phyloP scores from a whole-genome alignment of 2,888 invertebrate genomes.

The Heteropelma amictum region DNA sequence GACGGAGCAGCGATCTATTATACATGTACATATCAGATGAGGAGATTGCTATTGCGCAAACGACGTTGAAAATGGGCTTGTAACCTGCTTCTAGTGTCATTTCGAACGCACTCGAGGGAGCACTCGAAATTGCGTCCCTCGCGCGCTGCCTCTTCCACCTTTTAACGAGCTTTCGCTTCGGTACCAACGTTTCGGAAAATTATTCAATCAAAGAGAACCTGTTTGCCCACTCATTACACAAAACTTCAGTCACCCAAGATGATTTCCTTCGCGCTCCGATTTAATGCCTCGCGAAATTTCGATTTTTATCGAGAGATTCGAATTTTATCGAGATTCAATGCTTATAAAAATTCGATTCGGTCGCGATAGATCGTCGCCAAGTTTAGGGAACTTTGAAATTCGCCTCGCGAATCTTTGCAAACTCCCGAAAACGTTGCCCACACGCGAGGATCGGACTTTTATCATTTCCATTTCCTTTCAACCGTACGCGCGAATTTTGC shows the following conservation, averaged over 20 bases:
- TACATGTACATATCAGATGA: slow-evolving; percentile 28
- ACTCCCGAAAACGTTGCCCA: too few relatives aligned
- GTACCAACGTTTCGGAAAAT: too few relatives aligned
- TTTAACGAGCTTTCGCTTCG: neutral
- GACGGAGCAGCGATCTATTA: slow-evolving; percentile 2
- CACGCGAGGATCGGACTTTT: too few relatives aligned
- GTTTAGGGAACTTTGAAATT: too few relatives aligned
- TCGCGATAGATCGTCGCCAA: too few relatives aligned
- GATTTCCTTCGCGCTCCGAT: too few relatives aligned
- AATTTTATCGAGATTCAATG: too few relatives aligned
- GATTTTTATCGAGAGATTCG: too few relatives aligned
- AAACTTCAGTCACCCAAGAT: too few relatives aligned
- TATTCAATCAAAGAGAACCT: neutral
- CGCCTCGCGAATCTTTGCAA: too few relatives aligned
- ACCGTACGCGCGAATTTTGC: slow-evolving; percentile 12
- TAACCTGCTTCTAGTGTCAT: slow-evolving; percentile 8
- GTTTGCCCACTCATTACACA: neutral
- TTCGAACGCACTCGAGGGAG: slow-evolving; percentile 8
- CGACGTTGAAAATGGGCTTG: slow-evolving; percentile 28
- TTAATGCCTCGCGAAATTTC: too few relatives aligned
- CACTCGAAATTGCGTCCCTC: slow-evolving; percentile 12
- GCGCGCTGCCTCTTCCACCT: neutral
- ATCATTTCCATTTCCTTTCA: neutral
- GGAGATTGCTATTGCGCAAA: slow-evolving; percentile 32
- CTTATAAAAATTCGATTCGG: too few relatives aligned